Evolutionary conservation across 2,797 vertebrate genomes (phyloP), one percentile per base, ranked within the genome.

Genomic region (Lepus townsendii): DNA sequence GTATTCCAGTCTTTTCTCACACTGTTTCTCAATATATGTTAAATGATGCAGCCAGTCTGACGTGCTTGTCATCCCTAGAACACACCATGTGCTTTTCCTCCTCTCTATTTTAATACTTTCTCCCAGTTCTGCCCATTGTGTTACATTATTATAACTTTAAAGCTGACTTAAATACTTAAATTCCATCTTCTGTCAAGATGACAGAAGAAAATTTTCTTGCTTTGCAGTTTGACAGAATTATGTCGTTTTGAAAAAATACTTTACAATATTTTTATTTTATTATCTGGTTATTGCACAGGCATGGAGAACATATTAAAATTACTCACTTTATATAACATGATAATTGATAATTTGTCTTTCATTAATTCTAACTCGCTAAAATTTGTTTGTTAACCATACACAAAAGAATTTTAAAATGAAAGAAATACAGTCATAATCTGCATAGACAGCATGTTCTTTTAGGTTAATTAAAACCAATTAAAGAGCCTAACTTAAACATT

Each of bases 21-120:
- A 96, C 96, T 93, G 92, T 97, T 97, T 97, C 91, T 96, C 71
- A 97, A 97, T 93, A 91, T 95, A 96, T 97, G 89, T 95, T 95
- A 97, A 96, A 92, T 91, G 88, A 97, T 92, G 86, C 75, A 79
- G 65, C 83, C 73, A 38, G 66, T 97, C 87, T 95, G 94, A 95
- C 93, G 93, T 89, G 60, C 14, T 89, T 79, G 68, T 89, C 91
- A 71, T 95, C 92, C 88, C 88, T 94, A 38, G 92, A 95, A 84
- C 24, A 73, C 71, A 62, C 78, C 96, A 95, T 95, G 94, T 95
- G 88, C 83, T 68, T 86, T 90, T 3, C 79, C 86, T 86, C 88
- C 91, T 95, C 35, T 72, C 71, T 72, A 62, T 88, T 91, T 90
- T 63, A 78, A 92, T 95, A 85, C 7, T 13, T 19, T 90, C 57